Base-by-base conservation (phyloP, 1,140 invertebrate species). In the Antheraea mylitta region DNA sequence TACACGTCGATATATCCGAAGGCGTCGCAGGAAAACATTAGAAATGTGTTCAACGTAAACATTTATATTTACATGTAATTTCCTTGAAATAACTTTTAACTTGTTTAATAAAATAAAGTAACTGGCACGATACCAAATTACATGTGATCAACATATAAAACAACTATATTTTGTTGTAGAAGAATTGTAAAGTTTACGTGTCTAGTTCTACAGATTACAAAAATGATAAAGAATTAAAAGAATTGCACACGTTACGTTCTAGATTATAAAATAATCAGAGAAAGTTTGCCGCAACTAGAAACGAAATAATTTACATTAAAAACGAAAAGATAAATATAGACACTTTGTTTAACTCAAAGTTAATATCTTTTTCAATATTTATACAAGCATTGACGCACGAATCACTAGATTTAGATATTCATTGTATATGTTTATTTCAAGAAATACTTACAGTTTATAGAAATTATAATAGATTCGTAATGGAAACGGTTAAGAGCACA, bases 41-140 rank as follows among this genome's bases (percentile, higher is more conserved):
- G 45, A 53, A 53, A 53, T 10, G 45, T 53, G 11, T 16, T 16
- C 5, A 53, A 16, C 11, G 16, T 53, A 53, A 53, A 53, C 45
- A 53, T 16, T 53, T 42, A 2, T 42, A 42, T 42, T 42, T 42
- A 42, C 38, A 11, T 22, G 18, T 65, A 4, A 64, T 37, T 38
- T 53, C 66, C 42, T 70, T 60, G 65, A 45, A 68, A 68, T 37
- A 65, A 30, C n/a, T 61, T 11, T 22, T 19, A 22, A 30, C 58
- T 10, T 66, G 58, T 66, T 36, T 36, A 10, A 48, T 69, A 58
- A 64, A 62, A 67, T 67, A 67, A 38, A 65, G 67, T 64, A 66
- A 69, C 60, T 73, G 71, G 71, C 71, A 73, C 42, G 37, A 36
- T 66, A 66, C 71, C 68, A 73, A 73, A 69, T 58, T 66, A 53